Evolutionary conservation across 2,113 vertebrate genomes (phyloP).

Genomic region (Sprattus sprattus): DNA sequence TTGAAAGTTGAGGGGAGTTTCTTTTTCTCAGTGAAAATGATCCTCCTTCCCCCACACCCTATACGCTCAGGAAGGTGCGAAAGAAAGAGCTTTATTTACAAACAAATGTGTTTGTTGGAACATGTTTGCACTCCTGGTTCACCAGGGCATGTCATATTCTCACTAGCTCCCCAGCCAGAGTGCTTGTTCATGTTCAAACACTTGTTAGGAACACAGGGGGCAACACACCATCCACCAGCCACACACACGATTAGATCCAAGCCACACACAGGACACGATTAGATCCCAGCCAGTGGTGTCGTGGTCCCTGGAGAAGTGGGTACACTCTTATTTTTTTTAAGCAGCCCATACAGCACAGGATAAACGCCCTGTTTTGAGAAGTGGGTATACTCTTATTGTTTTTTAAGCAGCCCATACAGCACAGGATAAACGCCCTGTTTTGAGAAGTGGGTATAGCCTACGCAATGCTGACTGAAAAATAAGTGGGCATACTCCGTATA

Average conservation of each 20-base stretch:
- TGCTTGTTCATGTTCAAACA: slow-evolving; percentile 35
- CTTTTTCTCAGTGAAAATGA: neutral
- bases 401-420: no score
- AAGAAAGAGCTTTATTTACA: slow-evolving; percentile 39
- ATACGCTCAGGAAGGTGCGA: slow-evolving; percentile 15
- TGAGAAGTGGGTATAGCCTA: no score
- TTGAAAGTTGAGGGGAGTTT: neutral
- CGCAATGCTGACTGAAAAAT: no score
- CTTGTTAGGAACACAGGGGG: slow-evolving; percentile 40
- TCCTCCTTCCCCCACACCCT: neutral
- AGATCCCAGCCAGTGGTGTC: no score
- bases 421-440: no score
- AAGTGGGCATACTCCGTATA: no score
- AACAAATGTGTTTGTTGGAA: slow-evolving; percentile 42
- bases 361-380: no score
- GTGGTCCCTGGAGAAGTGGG: no score
- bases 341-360: no score
- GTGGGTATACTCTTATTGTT: no score
- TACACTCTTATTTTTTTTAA: no score
- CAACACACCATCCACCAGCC: neutral
- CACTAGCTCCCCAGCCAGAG: slow-evolving; percentile 35
- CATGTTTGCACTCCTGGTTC: slow-evolving; percentile 45
- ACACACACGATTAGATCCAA: no score
- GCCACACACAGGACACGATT: neutral
- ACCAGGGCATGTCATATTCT: slow-evolving; percentile 45